A percentile compares a stretch with the other conserved stretches of the same genome.
Conservation (phyloP, 1,140 invertebrate genomes). For the Drosophila rufa region DNA sequence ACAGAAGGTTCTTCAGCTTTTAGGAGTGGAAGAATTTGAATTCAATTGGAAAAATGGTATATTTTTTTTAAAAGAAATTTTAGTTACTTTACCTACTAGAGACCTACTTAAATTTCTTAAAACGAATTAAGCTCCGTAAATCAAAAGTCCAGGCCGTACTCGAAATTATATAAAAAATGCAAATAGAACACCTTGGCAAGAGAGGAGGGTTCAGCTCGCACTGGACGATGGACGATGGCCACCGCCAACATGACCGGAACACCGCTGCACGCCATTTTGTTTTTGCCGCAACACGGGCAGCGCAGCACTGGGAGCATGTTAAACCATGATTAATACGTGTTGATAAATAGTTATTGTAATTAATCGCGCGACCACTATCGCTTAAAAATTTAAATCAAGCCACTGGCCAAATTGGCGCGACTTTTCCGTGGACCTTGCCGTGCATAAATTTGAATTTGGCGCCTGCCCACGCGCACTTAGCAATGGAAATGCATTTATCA, state of each 20-base stretch:
- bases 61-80: too few relatives aligned
- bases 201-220: neutral
- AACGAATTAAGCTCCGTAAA: neutral
- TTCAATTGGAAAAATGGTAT: too few relatives aligned
- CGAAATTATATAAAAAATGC: constrained; percentile 14
- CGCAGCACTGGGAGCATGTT: constrained; percentile 56
- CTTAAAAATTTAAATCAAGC: constrained; percentile 70
- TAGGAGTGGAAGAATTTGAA: too few relatives aligned
- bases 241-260: constrained; percentile 58
- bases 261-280: constrained; percentile 70
- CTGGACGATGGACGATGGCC: neutral
- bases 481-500: constrained; percentile 68
- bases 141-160: neutral
- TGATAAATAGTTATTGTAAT: constrained; percentile 82
- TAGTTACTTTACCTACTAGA: too few relatives aligned
- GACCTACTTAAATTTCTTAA: too few relatives aligned
- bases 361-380: constrained; percentile 67
- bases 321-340: constrained; percentile 78
- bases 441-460: constrained; percentile 57
- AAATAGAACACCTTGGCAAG: constrained; percentile 6
- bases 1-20: too few relatives aligned
- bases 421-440: constrained; percentile 9
- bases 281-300: constrained; percentile 50
- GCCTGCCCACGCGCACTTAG: constrained; percentile 24
- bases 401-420: constrained; percentile 19